Base-by-base conservation (phyloP, 1,140 invertebrate genomes). In the Zaprionus camerounensis region DNA sequence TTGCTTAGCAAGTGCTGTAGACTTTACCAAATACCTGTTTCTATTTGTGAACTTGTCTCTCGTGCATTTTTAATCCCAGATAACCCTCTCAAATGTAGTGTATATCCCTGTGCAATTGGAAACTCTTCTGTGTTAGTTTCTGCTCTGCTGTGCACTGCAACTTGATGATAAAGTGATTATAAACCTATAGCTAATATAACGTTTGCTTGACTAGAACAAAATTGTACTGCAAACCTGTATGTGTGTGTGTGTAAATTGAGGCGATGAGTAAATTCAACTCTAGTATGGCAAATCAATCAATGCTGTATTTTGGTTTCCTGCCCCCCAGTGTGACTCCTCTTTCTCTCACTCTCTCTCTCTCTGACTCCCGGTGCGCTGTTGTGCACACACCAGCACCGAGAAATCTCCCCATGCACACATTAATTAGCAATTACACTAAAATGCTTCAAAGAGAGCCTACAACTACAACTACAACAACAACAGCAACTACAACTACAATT, bases 381-480 rank as follows among this genome's bases (percentile, higher is more conserved):
- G 46, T 51, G 46, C 20, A 24, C 46, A 51, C 46, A 51, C 24
- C 46, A 51, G 46, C 46, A 51, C 68, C 9, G 59, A 49, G 59
- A 49, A 82, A 79, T 86, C 84, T 71, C 78, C 36, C 13, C 80
- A 72, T 81, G 73, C 78, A 75, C 72, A 87, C 82, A 87, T 87
- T 87, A 87, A 87, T 87, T 87, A 87, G 88, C 84, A 87, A 87
- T 87, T 88, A 87, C 84, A 84, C 84, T 67, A 77, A 87, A 87
- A 88, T 79, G 84, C 70, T 72, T 64, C 76, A 80, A 56, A 70
- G 77, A 68, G 76, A 68, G 76, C 57, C 77, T 67, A 63, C 62
- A 84, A 67, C 56, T 74, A 38, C n/a, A 46, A 53, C 57, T 41
- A 28, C 66, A 44, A 62, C 12, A 70, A 59, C 61, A 46, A 53